These are phyloP conservation scores for Parascotia fuliginaria DNA, from an alignment of 2,888 invertebrate genomes.

Conservation along the genomic window DNA sequence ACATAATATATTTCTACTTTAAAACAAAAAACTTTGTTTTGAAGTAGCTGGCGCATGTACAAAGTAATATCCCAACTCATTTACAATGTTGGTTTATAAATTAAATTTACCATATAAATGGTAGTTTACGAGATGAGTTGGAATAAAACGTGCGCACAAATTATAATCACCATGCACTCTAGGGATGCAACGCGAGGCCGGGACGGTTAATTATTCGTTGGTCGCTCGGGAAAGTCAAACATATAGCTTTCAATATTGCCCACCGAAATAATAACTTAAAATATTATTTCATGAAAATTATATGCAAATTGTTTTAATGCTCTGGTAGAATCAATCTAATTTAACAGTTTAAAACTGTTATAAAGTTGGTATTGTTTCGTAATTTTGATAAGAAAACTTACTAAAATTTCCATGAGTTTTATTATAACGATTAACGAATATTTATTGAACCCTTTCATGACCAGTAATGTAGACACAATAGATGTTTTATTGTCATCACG, in stretches of 20 bases:
- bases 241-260: slow-evolving; percentile 30
- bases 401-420: too few relatives aligned
- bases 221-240: slow-evolving; percentile 23
- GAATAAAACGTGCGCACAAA: slow-evolving; percentile 23
- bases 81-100: slow-evolving; percentile 23
- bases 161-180: slow-evolving; percentile 33
- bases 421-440: too few relatives aligned
- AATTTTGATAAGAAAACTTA: too few relatives aligned
- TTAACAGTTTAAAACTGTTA: background rate
- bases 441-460: too few relatives aligned
- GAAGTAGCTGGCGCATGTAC: background rate
- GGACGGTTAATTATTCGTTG: slow-evolving; percentile 25
- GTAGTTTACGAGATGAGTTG: slow-evolving; percentile 26
- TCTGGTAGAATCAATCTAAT: background rate
- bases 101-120: slow-evolving; percentile 29
- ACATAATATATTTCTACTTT: background rate
- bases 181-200: slow-evolving; percentile 28
- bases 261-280: slow-evolving; percentile 7
- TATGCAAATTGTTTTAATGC: slow-evolving; percentile 9
- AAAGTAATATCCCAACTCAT: slow-evolving; percentile 22
- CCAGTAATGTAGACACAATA: too few relatives aligned
- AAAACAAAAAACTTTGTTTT: background rate
- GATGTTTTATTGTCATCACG: too few relatives aligned
- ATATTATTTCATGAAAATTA: slow-evolving; percentile 8
- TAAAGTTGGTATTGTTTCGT: background rate